A percentile compares a stretch with the other conserved stretches of the same genome.
Evolutionary conservation across 2,113 vertebrate genomes (phyloP).

Genomic region (Hemichromis elongatus): DNA sequence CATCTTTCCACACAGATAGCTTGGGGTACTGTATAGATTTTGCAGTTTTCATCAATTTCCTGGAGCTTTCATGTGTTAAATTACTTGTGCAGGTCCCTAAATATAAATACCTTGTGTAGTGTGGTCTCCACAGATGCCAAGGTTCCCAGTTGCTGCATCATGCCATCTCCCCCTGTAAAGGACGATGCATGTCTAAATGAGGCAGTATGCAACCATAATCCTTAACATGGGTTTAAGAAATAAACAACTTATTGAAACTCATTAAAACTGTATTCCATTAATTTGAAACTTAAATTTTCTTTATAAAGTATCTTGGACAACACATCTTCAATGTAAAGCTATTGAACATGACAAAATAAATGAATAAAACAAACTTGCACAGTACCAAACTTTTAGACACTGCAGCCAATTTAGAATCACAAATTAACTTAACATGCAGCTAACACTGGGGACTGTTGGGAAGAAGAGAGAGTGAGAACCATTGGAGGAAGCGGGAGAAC

Average conservation of each 20-base stretch:
- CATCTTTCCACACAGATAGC: background rate
- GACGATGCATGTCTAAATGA: background rate
- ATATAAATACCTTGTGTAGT: background rate
- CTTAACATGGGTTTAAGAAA: background rate
- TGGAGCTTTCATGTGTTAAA: background rate
- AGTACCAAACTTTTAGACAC: no score
- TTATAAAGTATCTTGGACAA: background rate
- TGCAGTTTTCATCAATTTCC: background rate
- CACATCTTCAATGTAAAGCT: background rate
- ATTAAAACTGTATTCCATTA: background rate
- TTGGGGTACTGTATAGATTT: background rate
- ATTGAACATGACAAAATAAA: background rate
- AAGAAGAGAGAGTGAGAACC: no score
- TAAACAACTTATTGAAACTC: background rate
- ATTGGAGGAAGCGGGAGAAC: no score
- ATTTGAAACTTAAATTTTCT: background rate
- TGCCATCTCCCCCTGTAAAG: background rate
- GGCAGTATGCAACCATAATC: background rate
- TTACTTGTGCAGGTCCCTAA: background rate
- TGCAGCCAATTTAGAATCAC: no score
- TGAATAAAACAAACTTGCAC: background rate
- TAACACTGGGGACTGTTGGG: no score
- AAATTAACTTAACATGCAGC: no score
- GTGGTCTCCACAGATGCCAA: background rate
- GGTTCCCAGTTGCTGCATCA: background rate